Evolutionary conservation across 2,797 vertebrate genomes (phyloP), one percentile per base, ranked within the genome.

Genomic region (Allobates femoralis): DNA sequence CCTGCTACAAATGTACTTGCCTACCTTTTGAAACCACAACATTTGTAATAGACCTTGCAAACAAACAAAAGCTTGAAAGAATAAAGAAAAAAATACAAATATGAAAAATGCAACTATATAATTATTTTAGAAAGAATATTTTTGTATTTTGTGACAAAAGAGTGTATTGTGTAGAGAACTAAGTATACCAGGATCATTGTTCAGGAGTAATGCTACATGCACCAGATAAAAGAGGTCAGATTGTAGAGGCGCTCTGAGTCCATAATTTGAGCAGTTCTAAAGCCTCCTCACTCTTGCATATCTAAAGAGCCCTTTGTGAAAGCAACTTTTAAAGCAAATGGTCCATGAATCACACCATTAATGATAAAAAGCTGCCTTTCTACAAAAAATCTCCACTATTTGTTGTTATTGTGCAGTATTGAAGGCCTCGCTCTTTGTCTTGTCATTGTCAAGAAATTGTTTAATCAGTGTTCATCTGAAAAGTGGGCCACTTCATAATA

Each of bases 311-410:
- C 79, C 79, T 86, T 75, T 86, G 85, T 86, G 67, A 34, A 34
- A 79, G 85, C 23, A 86, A 86, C 69, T 71, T 75, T 67, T 86
- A 76, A 58, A 66, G 69, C 50, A 75, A 76, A 81, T 86, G 85
- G 55, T 86, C 69, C 58, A 76, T 76, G 79, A 81, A 81, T 81
- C 85, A 67, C 85, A 81, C 58, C 58, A 81, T 81, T 81, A 85
- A 71, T 12, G n/a, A 69, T 60, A 80, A 81, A 73, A 81, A 77
- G 46, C 23, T 85, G 50, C 67, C 62, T 69, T 78, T 69, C 62
- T 55, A 5, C 32, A 15, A 55, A 41, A n/a, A 83, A 73, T 69
- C 62, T 56, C 76, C 79, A n/a, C 51, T 64, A 67, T 69, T 75
- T 66, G 69, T 86, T 86, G 73, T 62, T 34, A 66, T 81, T 81